Base-by-base conservation (phyloP, 2,888 invertebrate genomes). In the Lasioglossum marginatum region DNA sequence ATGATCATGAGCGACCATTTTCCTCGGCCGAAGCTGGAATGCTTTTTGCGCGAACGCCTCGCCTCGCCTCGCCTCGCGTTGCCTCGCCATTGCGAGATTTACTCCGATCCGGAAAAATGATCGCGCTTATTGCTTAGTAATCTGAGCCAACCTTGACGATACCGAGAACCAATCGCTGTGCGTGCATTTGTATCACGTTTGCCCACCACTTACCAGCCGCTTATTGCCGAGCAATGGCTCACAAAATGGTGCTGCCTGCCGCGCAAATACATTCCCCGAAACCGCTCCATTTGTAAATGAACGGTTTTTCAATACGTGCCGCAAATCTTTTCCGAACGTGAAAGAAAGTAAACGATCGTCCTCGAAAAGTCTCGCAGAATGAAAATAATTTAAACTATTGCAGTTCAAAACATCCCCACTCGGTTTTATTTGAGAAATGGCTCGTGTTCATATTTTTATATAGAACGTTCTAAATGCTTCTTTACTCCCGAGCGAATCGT, bases 1-100 rank as follows among this genome's bases (percentile, higher is more conserved):
- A 72, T 71, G 60, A 66, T 80, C 60, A 70, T 60, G 27, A 83
- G 78, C 78, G 48, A 73, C 72, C 72, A 85, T 87, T 85, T 81
- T 87, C 85, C 75, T 31, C 23, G 8, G 68, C 63, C 27, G 60
- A 43, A 82, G 31, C 45, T 4, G 37, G 34, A 77, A 57, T 16
- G 68, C 81, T 68, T 87, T 89, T 85, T 88, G 82, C 80, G n/a
- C 27, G 45, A 5, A 6, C 14, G 31, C 63, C 4, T 27, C 12
- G 60, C 19, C 4, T 27, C 12, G 60, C 19, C 3, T 10, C 10
- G 52, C 23, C 52, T 23, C 3, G 52, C 27, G 14, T 60, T 12
- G 60, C 27, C 60, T 27, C n/a, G 5, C 57, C 78, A 71, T 70
- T 89, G 78, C 77, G 70, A 57, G 72, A 81, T 66, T 2, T 27